Evolutionary conservation across 2,888 invertebrate genomes (phyloP).

Genomic region (Lottia scabra): DNA sequence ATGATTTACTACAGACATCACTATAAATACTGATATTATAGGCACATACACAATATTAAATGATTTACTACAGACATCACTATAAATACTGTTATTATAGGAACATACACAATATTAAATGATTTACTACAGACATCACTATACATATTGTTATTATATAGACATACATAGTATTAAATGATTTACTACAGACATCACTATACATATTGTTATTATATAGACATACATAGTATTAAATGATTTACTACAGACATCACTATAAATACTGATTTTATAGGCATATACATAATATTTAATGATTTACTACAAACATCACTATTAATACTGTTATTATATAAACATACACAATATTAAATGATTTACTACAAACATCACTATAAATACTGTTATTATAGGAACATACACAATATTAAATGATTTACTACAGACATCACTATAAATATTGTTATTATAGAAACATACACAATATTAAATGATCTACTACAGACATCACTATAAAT

Average conservation of each 20-base stretch:
- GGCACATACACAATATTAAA: neutral
- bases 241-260: no score
- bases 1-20: no score
- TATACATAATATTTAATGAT: conserved; percentile 79
- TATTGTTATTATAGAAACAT: conserved; percentile 77
- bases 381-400: conserved; percentile 75
- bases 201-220: conserved; percentile 71
- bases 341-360: conserved; percentile 75
- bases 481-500: no score
- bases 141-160: no score
- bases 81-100: no score
- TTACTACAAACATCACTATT: no score
- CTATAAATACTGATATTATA: no score
- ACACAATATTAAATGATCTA: conserved; percentile 82
- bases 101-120: neutral
- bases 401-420: conserved; percentile 66
- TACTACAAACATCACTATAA: no score
- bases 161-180: neutral
- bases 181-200: no score
- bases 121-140: no score
- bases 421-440: no score
- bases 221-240: conserved; percentile 82
- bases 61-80: no score
- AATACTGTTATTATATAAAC: conserved; percentile 75
- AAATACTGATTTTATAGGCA: conserved; percentile 73